Base-by-base conservation (phyloP, 1,140 invertebrate species). In the Sminthurides bifidus region DNA sequence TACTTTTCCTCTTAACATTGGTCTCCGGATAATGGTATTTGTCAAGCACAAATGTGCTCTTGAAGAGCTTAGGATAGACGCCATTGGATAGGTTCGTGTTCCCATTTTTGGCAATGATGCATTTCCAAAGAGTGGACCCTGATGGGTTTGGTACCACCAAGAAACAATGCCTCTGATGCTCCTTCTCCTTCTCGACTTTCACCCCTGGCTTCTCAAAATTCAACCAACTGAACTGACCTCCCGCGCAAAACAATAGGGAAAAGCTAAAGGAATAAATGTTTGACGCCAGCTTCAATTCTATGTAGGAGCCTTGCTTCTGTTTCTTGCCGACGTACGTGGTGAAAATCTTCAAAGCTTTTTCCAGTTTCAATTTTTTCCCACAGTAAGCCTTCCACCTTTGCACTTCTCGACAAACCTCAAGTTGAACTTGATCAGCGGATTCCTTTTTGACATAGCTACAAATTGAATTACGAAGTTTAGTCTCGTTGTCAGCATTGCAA, bases 221-320 rank as follows among this genome's bases (percentile, higher is more conserved):
- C 3, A 49, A 14, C 27, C 27, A 31, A 8, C 3, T 6, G 35
- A 49, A 10, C 3, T 29, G 3, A 4, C 3, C 3, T 6, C 35
- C 3, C 14, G 12, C 3, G 19, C 35, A 33, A 21, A 49, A 49
- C n/a, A 33, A 6, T 12, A 49, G 46, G 10, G 29, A 29, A 49
- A 49, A 49, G 12, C 35, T 30, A 49, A 49, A 49, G 4, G 10
- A 17, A 21, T 6, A 49, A 3, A 49, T 12, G 3, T 29, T 6
- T 8, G 46, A 29, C 27, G 46, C 46, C 5, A 33, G n/a, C 29
- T 19, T 5, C 3, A 49, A 31, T 33, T 49, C 3, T 17, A 49
- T 33, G 24, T 49, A 49, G 12, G 46, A 49, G 5, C 46, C 46
- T n/a, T n/a, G n/a, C n/a, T n/a, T n/a, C n/a, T n/a, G n/a, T n/a